Conservation (phyloP, 2,888 invertebrate genomes). For the Machimus rusticus region DNA sequence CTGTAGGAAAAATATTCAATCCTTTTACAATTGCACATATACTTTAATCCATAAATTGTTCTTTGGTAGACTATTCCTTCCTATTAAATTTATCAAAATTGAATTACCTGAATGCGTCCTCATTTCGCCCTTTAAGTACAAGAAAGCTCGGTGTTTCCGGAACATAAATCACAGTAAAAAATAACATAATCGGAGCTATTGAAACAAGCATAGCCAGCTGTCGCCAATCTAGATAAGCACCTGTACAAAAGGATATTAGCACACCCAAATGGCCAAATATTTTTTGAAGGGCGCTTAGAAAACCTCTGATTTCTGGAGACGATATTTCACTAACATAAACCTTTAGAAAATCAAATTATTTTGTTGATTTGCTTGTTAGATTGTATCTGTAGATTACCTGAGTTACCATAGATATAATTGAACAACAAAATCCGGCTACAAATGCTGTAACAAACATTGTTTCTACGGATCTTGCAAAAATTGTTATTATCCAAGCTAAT, state of each 20-base stretch:
- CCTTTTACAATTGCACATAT: background rate
- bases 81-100: background rate
- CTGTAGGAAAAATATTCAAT: conserved; percentile 29
- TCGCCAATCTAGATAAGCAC: conserved; percentile 84
- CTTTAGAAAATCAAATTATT: conserved; percentile 58
- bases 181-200: conserved; percentile 78
- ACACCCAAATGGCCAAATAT: conserved; percentile 86
- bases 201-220: conserved; percentile 83
- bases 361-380: background rate
- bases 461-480: conserved; percentile 77
- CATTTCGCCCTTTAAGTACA: conserved; percentile 77
- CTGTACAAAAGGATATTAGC: conserved; percentile 82
- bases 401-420: conserved; percentile 78
- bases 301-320: conserved; percentile 84
- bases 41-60: background rate
- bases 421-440: conserved; percentile 82
- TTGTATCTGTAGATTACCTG: conserved; percentile 65
- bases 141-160: conserved; percentile 91
- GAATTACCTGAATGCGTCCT: conserved; percentile 67
- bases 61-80: background rate
- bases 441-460: conserved; percentile 86
- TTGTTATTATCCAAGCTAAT: conserved; percentile 82
- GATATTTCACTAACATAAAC: conserved; percentile 93
- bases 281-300: conserved; percentile 85
- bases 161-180: conserved; percentile 78